Base-by-base conservation (phyloP, 1,140 invertebrate genomes). In the Macrocentrus cingulum region DNA sequence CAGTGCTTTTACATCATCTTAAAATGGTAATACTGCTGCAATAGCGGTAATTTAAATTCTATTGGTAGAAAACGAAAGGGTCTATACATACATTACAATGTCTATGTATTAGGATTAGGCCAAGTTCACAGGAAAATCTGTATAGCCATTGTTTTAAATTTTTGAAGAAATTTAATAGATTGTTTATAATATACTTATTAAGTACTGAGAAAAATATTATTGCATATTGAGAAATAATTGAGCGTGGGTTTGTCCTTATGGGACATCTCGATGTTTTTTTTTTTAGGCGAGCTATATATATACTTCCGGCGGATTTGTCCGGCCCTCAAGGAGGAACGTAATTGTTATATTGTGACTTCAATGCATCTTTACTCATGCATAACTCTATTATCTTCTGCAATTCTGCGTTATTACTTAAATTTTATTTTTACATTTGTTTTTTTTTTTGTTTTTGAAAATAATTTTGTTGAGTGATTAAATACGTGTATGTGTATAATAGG, bases 261-360 rank as follows among this genome's bases (percentile, higher is more conserved):
- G 25, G 36, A 8, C 36, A 39, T 39, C 36, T 39, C 13, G 36
- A 13, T 3, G 11, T 34, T 7, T 11, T n/a, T 8, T 44, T 18
- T 9, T 59, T 59, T 55, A 37, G 58, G 52, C 39, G 52, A 60
- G 52, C 36, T 52, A 41, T 52, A 39, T 54, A 46, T n/a, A n/a
- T n/a, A 52, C 53, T 56, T 56, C 54, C 59, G 54, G 54, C 34
- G 44, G 44, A 56, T 61, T 48, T 54, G 54, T 53, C 36, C 58
- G 22, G 11, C 44, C 39, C 16, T 9, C 25, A 46, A 34, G 51
- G 51, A 42, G 19, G 13, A 23, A 41, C 37, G 15, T 22, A 41
- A 41, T 41, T 41, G 51, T 53, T 8, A 32, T n/a, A 32, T 29
- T 5, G 11, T 13, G 13, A 39, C 36, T 39, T 39, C 3, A 39